A percentile compares a stretch with the other conserved stretches of the same genome.
Evolutionary conservation across 2,888 invertebrate genomes (phyloP).

Genomic region (Doris montereyensis): DNA sequence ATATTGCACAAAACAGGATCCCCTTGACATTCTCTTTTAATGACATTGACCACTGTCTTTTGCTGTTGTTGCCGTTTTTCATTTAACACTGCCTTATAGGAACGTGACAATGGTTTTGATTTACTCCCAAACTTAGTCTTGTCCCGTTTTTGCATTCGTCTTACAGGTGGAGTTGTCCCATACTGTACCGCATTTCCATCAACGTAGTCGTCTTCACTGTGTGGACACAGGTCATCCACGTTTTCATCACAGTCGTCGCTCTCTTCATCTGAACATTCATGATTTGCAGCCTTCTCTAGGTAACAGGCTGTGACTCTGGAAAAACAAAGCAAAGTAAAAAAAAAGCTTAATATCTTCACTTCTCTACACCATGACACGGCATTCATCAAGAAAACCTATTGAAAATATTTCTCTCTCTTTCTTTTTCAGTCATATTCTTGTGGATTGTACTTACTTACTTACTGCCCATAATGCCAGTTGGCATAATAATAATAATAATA

Average conservation of each 20-base stretch:
- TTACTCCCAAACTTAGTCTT: constrained; percentile 46
- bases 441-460: no score
- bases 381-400: no score
- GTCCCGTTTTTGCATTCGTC: constrained; percentile 52
- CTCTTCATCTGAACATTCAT: constrained; percentile 33
- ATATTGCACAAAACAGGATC: constrained; percentile 56
- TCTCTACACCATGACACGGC: no score
- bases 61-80: constrained; percentile 47
- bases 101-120: constrained; percentile 42
- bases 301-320: not conserved
- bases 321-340: not conserved
- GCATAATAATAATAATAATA: no score
- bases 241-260: constrained; percentile 53
- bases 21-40: constrained; percentile 58
- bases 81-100: constrained; percentile 50
- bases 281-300: not conserved
- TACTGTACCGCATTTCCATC: constrained; percentile 46
- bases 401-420: no score
- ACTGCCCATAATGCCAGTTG: no score
- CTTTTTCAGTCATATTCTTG: no score
- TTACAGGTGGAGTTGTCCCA: constrained; percentile 56
- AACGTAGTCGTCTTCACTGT: constrained; percentile 43
- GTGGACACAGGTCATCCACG: constrained; percentile 39
- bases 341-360: no score
- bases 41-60: constrained; percentile 49